Percentiles rank a stretch among this genome's conserved stretches.
phyloP scores from a whole-genome alignment of 2,888 invertebrate species.

The Apodemia duryi region DNA sequence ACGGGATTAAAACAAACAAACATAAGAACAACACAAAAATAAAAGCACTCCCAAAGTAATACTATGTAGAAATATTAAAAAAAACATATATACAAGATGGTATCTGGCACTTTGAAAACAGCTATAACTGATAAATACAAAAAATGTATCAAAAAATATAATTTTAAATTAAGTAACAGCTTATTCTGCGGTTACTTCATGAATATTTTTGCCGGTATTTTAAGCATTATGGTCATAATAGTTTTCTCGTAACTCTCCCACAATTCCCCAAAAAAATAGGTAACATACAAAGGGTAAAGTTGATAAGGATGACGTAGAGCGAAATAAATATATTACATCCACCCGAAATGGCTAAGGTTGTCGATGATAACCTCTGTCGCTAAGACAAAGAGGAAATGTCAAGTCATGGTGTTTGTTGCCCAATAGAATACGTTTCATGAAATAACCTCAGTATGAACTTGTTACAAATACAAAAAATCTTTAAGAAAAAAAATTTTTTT shows the following conservation, averaged over 20 bases:
- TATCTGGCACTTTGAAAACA: neutral
- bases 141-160: neutral
- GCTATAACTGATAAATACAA: neutral
- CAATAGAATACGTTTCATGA: neutral
- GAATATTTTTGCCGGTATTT: neutral
- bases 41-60: neutral
- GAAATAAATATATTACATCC: neutral
- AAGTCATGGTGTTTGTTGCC: neutral
- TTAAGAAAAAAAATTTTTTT: neutral
- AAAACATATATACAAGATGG: neutral
- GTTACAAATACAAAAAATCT: neutral
- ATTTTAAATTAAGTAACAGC: slow-evolving; percentile 2
- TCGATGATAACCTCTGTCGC: too few relatives aligned
- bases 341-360: too few relatives aligned
- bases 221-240: neutral
- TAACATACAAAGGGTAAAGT: too few relatives aligned
- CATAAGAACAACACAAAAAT: slow-evolving; percentile 35
- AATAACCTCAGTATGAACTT: neutral
- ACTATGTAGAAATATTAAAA: neutral
- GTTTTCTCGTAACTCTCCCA: too few relatives aligned
- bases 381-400: too few relatives aligned
- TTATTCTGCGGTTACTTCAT: neutral
- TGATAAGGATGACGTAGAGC: neutral
- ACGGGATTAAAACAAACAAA: slow-evolving; percentile 35
- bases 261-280: too few relatives aligned